Evolutionary conservation across 1,140 invertebrate species (phyloP).

Genomic region (Lanistes nyassanus): DNA sequence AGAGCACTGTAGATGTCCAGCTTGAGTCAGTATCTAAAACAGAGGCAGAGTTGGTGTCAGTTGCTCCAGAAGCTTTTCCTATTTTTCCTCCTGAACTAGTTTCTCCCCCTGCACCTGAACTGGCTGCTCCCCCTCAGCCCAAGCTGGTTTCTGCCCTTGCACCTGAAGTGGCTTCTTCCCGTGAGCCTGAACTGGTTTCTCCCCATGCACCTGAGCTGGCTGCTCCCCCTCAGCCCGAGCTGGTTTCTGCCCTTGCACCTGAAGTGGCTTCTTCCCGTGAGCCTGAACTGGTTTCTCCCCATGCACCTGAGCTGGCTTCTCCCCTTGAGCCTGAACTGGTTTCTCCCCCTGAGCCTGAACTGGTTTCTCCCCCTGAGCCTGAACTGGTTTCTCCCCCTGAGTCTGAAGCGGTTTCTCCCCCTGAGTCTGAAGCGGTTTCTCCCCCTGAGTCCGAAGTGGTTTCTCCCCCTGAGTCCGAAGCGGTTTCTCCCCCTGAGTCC

Average conservation of each 20-base stretch:
- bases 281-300: neutral
- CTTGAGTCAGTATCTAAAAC: neutral
- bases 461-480: no score
- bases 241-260: neutral
- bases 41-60: neutral
- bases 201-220: neutral
- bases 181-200: neutral
- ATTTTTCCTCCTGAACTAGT: neutral
- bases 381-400: no score
- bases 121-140: neutral
- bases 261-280: neutral
- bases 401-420: no score
- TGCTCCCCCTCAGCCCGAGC: neutral
- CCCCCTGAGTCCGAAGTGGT: no score
- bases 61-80: neutral
- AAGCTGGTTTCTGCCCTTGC: neutral
- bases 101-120: neutral
- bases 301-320: neutral
- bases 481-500: no score
- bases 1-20: neutral
- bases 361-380: no score
- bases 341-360: no score
- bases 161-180: neutral
- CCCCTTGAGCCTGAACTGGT: neutral
- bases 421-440: no score